phyloP scores from a whole-genome alignment of 2,113 vertebrate genomes.

The rabbit (Oryctolagus cuniculus) region mOryCun1.1 NC_091443.1:26332001-26332500 shows the following conservation, averaged over 20 bases:
- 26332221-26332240: neutral
- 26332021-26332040: neutral
- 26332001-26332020: neutral
- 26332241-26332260: neutral
- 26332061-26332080: neutral
- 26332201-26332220: neutral
- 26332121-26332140: neutral
- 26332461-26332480: constrained; percentile 28
- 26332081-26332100: neutral
- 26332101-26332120: neutral
- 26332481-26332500: constrained; percentile 16
- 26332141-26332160: constrained; percentile 12
- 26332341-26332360: neutral
- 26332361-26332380: constrained; percentile 2
- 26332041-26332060: constrained; percentile 20
- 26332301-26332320: neutral
- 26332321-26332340: neutral
- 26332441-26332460: neutral
- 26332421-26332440: neutral
- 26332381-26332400: neutral
- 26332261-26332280: neutral
- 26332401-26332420: constrained; percentile 15
- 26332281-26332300: neutral
- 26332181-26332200: neutral
- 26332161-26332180: neutral